These are phyloP conservation scores for Oxyruncus cristatus DNA, from an alignment of 2,113 vertebrate genomes.

Conservation along the genomic window DNA sequence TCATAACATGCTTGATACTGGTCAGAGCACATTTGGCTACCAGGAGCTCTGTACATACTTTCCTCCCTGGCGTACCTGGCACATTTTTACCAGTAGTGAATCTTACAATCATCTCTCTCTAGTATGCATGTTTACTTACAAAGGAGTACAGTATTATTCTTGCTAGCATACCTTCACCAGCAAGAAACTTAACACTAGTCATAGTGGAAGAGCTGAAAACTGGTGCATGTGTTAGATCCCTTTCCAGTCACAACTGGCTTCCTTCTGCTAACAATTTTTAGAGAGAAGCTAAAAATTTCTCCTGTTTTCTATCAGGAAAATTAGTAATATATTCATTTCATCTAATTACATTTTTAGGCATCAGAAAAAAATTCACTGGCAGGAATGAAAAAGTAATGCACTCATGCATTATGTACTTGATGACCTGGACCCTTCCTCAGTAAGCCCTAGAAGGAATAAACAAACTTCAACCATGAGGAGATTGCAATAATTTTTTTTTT, in stretches of 20 bases:
- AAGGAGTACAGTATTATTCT: background rate
- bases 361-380: background rate
- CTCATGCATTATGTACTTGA: background rate
- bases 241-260: background rate
- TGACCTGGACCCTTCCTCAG: background rate
- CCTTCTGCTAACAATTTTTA: background rate
- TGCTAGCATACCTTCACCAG: background rate
- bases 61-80: background rate
- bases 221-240: background rate
- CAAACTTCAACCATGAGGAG: background rate
- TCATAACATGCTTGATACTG: background rate
- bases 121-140: background rate
- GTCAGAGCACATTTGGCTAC: background rate
- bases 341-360: background rate
- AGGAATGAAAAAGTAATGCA: background rate
- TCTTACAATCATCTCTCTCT: background rate
- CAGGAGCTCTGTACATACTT: background rate
- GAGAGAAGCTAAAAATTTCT: background rate
- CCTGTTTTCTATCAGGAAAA: background rate
- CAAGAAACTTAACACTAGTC: background rate
- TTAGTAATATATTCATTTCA: background rate
- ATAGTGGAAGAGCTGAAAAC: background rate
- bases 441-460: background rate
- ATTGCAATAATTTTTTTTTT: background rate
- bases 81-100: background rate